Evolutionary conservation across 2,113 vertebrate species (phyloP).

Genomic region (Burhinus oedicnemus): DNA sequence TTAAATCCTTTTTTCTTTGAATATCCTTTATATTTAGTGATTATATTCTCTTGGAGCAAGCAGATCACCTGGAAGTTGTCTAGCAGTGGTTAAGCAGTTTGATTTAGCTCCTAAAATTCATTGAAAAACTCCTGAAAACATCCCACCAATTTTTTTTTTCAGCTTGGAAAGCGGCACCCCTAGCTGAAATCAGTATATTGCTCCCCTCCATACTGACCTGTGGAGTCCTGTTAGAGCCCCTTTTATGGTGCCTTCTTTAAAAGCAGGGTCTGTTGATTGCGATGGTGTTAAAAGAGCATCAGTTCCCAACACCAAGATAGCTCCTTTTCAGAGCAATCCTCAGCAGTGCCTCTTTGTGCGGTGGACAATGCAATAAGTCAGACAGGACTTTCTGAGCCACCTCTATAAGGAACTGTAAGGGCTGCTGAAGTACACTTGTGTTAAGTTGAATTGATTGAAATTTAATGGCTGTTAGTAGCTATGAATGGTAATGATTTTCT

Average conservation of each 20-base stretch:
- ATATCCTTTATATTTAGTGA: not conserved
- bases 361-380: constrained; percentile 83
- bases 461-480: constrained; percentile 88
- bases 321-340: constrained; percentile 67
- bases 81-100: not conserved
- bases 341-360: constrained; percentile 73
- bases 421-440: constrained; percentile 87
- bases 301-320: constrained; percentile 34
- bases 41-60: not conserved
- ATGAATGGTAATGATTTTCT: constrained; percentile 88
- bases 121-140: not conserved
- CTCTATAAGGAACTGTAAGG: constrained; percentile 75
- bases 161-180: not conserved
- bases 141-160: not conserved
- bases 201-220: not conserved
- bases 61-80: not conserved
- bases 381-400: constrained; percentile 76
- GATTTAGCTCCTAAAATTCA: not conserved
- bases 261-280: constrained; percentile 53
- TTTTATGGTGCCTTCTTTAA: not conserved
- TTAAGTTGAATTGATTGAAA: constrained; percentile 90
- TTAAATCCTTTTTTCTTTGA: not conserved
- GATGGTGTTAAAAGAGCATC: constrained; percentile 72
- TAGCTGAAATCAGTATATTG: not conserved
- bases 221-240: not conserved